Evolutionary conservation across 2,888 invertebrate genomes (phyloP), one percentile per base, ranked within the genome.

Genomic region (Branchellion lobata): DNA sequence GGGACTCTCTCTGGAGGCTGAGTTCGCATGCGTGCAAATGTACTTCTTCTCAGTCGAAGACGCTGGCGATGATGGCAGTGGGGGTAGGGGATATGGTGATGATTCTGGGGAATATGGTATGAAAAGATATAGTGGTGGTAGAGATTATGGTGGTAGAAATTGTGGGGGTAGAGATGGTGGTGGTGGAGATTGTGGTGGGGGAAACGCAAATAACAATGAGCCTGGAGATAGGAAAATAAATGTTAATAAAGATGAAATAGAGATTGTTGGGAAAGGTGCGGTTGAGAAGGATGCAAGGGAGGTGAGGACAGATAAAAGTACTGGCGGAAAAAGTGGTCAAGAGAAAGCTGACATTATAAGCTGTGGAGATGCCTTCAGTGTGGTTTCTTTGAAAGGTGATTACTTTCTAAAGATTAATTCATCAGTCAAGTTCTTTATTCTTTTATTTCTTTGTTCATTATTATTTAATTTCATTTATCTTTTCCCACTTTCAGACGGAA

Each of bases 331-430:
- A 47, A 47, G 18, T 47, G 18, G 47, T 47, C 11, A 47, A 18
- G 18, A 47, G 18, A 47, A 47, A 47, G 47, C 47, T 14, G 18
- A 47, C n/a, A 3, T n/a, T 27, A 84, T 87, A 1, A 84, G 85
- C 0, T 86, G 87, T 84, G 87, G 87, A 0, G 87, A 87, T 80
- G 87, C 86, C 0, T 87, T 86, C 81, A 86, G 86, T 36, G 84
- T 86, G 0, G 86, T 85, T 51, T 85, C 85, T 18, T 82, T 85
- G 33, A 83, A 85, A 81, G 86, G 87, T 86, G 81, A 73, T 47
- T n/a, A 5, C 24, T 11, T 29, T 2, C 21, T 29, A n/a, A n/a
- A n/a, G n/a, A n/a, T n/a, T n/a, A n/a, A n/a, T n/a, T n/a, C n/a
- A n/a, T n/a, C n/a, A n/a, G n/a, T 47, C 29, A 33, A 74, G 24